A percentile compares a stretch with the other conserved stretches of the same genome.
These are phyloP conservation scores for Sycophila sp. DNA, from an alignment of 1,140 invertebrate species.

Conservation along the genomic window DNA sequence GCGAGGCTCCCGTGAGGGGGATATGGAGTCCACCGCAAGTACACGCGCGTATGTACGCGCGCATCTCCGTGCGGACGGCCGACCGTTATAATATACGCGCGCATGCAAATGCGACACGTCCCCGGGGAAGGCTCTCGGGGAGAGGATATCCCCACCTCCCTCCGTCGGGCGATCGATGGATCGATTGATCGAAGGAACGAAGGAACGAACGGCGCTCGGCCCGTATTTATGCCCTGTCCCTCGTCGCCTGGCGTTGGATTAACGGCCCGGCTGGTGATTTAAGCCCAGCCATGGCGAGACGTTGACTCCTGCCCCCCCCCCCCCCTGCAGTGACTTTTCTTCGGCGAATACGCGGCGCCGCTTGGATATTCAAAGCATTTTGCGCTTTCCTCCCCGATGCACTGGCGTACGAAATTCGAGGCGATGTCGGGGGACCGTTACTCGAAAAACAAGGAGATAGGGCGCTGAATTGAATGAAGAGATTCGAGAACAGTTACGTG, in stretches of 20 bases:
- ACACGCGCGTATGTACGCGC: background rate
- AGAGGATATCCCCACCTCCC: no score
- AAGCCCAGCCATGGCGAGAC: background rate
- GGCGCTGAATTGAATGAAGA: no score
- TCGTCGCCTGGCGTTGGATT: conserved; percentile 10
- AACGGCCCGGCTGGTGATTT: conserved; percentile 22
- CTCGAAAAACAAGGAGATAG: no score
- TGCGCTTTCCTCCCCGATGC: no score
- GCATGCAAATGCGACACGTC: conserved; percentile 35
- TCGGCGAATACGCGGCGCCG: no score
- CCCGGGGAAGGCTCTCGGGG: no score
- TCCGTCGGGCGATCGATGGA: background rate
- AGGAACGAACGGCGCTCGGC: background rate
- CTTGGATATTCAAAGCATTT: no score
- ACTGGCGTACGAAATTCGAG: no score
- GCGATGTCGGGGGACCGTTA: no score
- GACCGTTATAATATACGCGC: conserved; percentile 18
- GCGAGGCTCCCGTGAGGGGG: background rate
- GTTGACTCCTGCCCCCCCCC: background rate
- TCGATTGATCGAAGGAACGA: background rate
- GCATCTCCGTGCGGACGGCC: background rate
- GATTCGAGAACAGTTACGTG: no score
- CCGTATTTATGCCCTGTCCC: conserved; percentile 33
- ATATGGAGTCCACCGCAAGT: no score
- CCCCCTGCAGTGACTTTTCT: no score